These are phyloP conservation scores for Pterois miles DNA, from an alignment of 2,797 vertebrate genomes.

Conservation along the genomic window DNA sequence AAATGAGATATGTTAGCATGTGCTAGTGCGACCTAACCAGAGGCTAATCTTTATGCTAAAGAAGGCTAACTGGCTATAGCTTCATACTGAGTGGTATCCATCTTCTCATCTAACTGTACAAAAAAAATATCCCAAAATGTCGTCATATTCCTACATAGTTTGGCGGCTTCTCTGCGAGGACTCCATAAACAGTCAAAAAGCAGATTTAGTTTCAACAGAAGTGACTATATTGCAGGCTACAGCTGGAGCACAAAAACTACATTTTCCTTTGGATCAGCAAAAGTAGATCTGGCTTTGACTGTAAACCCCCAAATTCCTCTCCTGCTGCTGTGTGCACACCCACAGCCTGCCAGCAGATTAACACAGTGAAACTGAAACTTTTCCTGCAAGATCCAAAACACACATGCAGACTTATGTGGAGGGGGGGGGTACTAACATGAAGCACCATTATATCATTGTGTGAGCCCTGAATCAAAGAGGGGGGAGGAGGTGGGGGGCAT, in stretches of 20 bases:
- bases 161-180: neutral
- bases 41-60: too few species aligned
- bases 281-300: conserved; percentile 44
- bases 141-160: neutral
- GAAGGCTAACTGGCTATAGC: neutral
- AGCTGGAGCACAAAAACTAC: conserved; percentile 30
- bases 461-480: conserved; percentile 7
- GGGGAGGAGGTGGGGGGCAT: neutral
- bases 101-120: neutral
- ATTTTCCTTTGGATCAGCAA: conserved; percentile 71
- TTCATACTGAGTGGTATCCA: neutral
- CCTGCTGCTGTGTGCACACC: conserved; percentile 31
- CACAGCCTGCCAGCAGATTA: conserved; percentile 34
- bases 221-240: conserved; percentile 13
- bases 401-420: conserved; percentile 18
- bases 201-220: neutral
- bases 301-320: conserved; percentile 46
- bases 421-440: conserved; percentile 12
- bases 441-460: conserved; percentile 25
- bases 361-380: conserved; percentile 63
- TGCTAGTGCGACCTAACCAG: too few species aligned
- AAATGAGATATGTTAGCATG: too few species aligned
- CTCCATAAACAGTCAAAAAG: neutral
- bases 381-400: conserved; percentile 41
- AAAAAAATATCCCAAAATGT: neutral